Conservation (phyloP, 2,797 vertebrate species). For the Sebastes iracundus region DNA sequence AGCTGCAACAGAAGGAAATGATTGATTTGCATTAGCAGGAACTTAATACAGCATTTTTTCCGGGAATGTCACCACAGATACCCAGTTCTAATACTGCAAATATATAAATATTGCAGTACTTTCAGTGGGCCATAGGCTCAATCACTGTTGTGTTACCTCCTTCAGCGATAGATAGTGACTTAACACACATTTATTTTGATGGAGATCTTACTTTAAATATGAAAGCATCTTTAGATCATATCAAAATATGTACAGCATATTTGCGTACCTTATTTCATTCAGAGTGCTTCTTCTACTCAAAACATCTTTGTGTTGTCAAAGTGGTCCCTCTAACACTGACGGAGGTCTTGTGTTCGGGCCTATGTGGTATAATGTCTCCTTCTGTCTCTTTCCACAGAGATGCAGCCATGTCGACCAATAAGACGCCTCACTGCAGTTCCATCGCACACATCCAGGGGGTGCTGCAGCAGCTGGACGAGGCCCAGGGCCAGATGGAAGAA, state of each 20-base stretch:
- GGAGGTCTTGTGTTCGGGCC: neutral
- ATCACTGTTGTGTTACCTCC: too few species aligned
- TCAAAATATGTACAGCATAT: neutral
- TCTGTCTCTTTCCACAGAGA: constrained; percentile 80
- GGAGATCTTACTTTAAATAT: neutral
- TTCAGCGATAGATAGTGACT: too few species aligned
- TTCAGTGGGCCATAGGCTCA: too few species aligned
- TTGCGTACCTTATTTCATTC: neutral
- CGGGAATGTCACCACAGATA: too few species aligned
- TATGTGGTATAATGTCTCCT: neutral
- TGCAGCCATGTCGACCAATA: constrained; percentile 97
- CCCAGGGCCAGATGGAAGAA: constrained; percentile 99
- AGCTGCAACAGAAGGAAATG: too few species aligned
- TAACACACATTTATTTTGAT: too few species aligned
- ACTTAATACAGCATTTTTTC: too few species aligned
- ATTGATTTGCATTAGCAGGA: too few species aligned
- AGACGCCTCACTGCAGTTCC: constrained; percentile 98
- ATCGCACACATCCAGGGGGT: constrained; percentile 99
- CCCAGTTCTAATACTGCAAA: too few species aligned
- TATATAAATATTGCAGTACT: too few species aligned
- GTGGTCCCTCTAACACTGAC: too few species aligned
- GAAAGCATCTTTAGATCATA: neutral
- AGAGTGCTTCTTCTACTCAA: neutral
- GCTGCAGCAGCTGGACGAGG: constrained; percentile 98
- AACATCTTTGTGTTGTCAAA: neutral